A percentile compares a stretch with the other conserved stretches of the same genome.
Evolutionary conservation across 2,888 invertebrate genomes (phyloP).

Genomic region (Stenodera caucasica): DNA sequence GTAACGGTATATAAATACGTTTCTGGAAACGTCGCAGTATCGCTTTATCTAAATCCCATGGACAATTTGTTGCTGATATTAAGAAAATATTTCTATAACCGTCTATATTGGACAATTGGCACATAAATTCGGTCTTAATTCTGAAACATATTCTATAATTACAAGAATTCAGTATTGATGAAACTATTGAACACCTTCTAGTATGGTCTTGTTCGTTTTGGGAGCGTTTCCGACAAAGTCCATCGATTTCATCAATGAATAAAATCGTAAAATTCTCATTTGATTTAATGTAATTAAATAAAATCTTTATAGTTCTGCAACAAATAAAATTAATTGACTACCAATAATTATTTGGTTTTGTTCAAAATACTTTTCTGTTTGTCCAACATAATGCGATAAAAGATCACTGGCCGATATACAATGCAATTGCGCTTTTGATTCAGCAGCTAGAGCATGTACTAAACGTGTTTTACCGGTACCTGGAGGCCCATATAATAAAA

Average conservation of each 20-base stretch:
- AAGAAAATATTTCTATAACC: constrained; percentile 94
- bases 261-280: constrained; percentile 97
- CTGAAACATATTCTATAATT: too few relatives aligned
- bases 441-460: constrained; percentile 97
- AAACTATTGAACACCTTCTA: too few relatives aligned
- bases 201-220: too few relatives aligned
- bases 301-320: neutral
- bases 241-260: constrained; percentile 99
- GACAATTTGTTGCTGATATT: constrained; percentile 97
- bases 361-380: constrained; percentile 98
- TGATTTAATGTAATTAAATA: constrained; percentile 34
- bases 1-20: constrained; percentile 96
- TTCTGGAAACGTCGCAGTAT: constrained; percentile 92
- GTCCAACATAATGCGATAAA: constrained; percentile 99
- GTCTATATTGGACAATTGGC: constrained; percentile 98
- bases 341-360: constrained; percentile 95
- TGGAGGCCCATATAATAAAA: constrained; percentile 75
- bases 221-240: constrained; percentile 91
- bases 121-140: constrained; percentile 97
- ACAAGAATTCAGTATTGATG: too few relatives aligned
- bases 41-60: constrained; percentile 99
- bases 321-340: constrained; percentile 49
- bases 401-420: constrained; percentile 97
- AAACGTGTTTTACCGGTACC: constrained; percentile 96
- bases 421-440: constrained; percentile 89